phyloP scores from a whole-genome alignment of 2,888 invertebrate genomes.

The Eristalis tenax region DNA sequence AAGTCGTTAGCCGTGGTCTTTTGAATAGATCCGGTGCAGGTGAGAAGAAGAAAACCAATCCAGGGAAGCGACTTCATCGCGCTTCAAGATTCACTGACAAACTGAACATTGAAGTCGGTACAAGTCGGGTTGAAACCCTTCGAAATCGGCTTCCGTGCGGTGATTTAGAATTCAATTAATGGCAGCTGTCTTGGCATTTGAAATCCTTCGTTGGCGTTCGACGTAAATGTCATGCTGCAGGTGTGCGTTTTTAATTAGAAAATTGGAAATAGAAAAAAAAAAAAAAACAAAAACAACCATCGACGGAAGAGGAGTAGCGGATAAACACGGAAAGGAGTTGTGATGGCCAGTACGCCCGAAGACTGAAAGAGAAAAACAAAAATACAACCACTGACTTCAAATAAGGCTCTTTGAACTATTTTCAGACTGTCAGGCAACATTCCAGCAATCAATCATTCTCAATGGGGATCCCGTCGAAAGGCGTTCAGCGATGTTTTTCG shows the following conservation, averaged over 20 bases:
- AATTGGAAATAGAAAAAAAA: not conserved
- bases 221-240: constrained; percentile 46
- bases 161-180: constrained; percentile 60
- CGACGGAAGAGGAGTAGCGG: not conserved
- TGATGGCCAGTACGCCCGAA: not conserved
- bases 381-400: not conserved
- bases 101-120: constrained; percentile 19
- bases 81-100: constrained; percentile 12
- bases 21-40: constrained; percentile 7
- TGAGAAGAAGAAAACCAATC: not conserved
- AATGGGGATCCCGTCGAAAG: too few relatives aligned
- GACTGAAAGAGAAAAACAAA: not conserved
- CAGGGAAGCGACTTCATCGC: constrained; percentile 39
- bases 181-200: constrained; percentile 52
- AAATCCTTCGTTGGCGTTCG: not conserved
- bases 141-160: constrained; percentile 32
- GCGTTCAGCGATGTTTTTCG: too few relatives aligned
- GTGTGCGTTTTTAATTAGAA: constrained; percentile 35
- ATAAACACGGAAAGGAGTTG: not conserved
- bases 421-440: not conserved
- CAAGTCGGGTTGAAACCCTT: not conserved
- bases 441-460: too few relatives aligned
- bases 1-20: constrained; percentile 82
- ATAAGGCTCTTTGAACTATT: too few relatives aligned
- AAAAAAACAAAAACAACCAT: not conserved